Evolutionary conservation across 2,888 invertebrate species (phyloP), one percentile per base, ranked within the genome.

Genomic region (Cryptus viduatorius): DNA sequence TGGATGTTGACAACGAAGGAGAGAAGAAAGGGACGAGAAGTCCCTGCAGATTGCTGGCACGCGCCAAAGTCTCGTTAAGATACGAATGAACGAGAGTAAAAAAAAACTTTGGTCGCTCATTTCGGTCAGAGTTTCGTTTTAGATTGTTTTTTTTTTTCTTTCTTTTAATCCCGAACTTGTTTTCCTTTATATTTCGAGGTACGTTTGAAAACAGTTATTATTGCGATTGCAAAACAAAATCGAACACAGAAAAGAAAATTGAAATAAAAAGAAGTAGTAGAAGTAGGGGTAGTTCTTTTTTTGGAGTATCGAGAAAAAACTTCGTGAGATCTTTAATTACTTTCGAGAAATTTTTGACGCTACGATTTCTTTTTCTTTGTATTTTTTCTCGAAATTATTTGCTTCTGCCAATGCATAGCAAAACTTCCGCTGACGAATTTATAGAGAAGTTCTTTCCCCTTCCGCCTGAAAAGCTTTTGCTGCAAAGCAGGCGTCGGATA

Each of bases 1-100:
- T 59, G 3, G 48, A 42, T 10, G 59, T 29, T 46, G 67, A n/a
- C 29, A 67, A 50, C 44, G 44, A 24, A 44, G 68, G 59, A 37
- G 77, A 72, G 19, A 59, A 79, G 19, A n/a, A 64, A 24, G 64
- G 64, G 46, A 61, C 37, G 71, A 19, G 37, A 65, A 12, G 31
- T 50, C 19, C 44, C 64, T 69, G 73, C 56, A 56, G 83, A 86
- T 82, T 85, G 82, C 83, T 73, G 87, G 89, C 89, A 89, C 89
- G 89, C 88, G 89, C 82, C 86, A 82, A 83, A 87, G 82, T 83
- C 89, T 88, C 88, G 86, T 89, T 88, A 88, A 88, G 82, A 44
- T 76, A 72, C 83, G 79, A 83, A 73, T 78, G 71, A n/a, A 53
- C 46, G 48, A 42, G 67, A 71, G 24, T 29, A 37, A 80, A 67